phyloP scores from a whole-genome alignment of 1,140 invertebrate genomes.

The Sarcophaga bullata region DNA sequence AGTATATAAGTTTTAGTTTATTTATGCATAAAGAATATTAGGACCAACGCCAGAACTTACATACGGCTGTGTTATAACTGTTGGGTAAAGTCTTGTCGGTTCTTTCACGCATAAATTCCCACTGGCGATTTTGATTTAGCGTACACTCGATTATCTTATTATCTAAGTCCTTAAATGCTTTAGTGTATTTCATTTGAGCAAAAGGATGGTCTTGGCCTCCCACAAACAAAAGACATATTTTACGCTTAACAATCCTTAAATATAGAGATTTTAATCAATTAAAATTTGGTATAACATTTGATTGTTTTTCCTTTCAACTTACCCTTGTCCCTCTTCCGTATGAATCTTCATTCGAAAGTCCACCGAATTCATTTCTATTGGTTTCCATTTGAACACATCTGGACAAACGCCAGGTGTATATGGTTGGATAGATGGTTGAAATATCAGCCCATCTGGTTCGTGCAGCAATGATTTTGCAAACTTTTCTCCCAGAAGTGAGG shows the following conservation, averaged over 20 bases:
- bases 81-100: conserved; percentile 98
- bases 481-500: conserved; percentile 82
- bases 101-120: conserved; percentile 96
- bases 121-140: conserved; percentile 74
- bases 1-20: neutral
- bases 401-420: conserved; percentile 85
- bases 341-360: conserved; percentile 93
- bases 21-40: neutral
- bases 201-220: conserved; percentile 76
- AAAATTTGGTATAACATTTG: conserved; percentile 12
- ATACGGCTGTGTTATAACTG: conserved; percentile 80
- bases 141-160: conserved; percentile 98
- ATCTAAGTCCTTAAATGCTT: conserved; percentile 81
- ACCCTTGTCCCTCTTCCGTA: conserved; percentile 78
- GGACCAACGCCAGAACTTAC: conserved; percentile 66
- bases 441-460: conserved; percentile 98
- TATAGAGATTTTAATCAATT: neutral
- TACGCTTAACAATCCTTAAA: conserved; percentile 77
- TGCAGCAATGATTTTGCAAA: conserved; percentile 88
- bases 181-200: conserved; percentile 79
- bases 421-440: conserved; percentile 88
- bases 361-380: conserved; percentile 90
- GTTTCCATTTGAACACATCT: conserved; percentile 98
- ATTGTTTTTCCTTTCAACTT: conserved; percentile 56
- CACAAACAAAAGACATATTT: conserved; percentile 84